These are phyloP conservation scores for Auanema sp. DNA, from an alignment of 2,888 invertebrate genomes.

Conservation along the genomic window DNA sequence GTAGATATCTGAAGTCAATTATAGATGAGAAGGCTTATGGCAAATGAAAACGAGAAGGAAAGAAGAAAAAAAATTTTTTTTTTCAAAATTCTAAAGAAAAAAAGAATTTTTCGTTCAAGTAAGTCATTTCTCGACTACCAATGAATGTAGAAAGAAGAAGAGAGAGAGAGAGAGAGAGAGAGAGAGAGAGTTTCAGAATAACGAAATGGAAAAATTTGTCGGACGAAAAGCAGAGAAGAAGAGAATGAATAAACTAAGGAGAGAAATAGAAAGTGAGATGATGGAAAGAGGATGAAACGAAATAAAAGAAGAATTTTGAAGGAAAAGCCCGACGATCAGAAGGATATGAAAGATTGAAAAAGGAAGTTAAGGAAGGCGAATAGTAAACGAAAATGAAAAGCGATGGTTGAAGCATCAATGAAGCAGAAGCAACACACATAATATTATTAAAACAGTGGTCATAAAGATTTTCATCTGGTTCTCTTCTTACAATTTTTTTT, in stretches of 20 bases:
- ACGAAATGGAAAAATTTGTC: slow-evolving; percentile 9
- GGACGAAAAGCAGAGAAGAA: slow-evolving; percentile 12
- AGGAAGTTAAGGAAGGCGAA: neutral
- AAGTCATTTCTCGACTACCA: neutral
- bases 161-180: slow-evolving; percentile 1
- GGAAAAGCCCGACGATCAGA: slow-evolving; percentile 2
- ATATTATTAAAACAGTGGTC: too few relatives aligned
- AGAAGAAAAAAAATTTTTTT: too few relatives aligned
- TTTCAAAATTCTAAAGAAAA: too few relatives aligned
- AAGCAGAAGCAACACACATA: too few relatives aligned
- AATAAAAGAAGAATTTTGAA: neutral
- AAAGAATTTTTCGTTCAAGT: too few relatives aligned
- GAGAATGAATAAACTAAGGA: slow-evolving; percentile 1
- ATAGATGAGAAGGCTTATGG: too few relatives aligned
- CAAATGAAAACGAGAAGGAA: too few relatives aligned
- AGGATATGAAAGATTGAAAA: slow-evolving; percentile 2
- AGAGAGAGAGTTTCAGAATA: slow-evolving; percentile 7
- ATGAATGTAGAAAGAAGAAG: neutral
- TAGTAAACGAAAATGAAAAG: too few relatives aligned
- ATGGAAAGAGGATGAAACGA: neutral
- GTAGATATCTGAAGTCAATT: too few relatives aligned
- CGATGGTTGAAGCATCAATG: too few relatives aligned
- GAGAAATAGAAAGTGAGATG: slow-evolving; percentile 3
- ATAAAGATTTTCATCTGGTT: too few relatives aligned
- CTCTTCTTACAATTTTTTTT: too few relatives aligned